These are phyloP conservation scores for Amiota minor DNA, from an alignment of 2,888 invertebrate genomes.

Conservation along the genomic window DNA sequence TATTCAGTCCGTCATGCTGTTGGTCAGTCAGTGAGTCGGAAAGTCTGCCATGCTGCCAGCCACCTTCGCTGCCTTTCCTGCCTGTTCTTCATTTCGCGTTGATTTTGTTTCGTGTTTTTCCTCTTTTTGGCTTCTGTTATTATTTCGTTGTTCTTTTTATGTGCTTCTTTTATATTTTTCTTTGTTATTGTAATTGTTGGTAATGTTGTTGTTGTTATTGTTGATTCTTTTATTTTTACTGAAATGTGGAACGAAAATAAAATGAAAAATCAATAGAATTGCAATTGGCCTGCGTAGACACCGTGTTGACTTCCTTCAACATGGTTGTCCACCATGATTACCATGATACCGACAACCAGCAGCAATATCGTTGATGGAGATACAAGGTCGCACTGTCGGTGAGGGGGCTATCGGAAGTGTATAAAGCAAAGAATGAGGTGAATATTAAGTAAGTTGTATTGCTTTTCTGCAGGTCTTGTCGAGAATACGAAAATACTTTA, in stretches of 20 bases:
- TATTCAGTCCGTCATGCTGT: too few species aligned
- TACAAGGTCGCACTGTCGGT: neutral
- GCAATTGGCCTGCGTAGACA: slow-evolving; percentile 54
- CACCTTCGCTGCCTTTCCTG: slow-evolving; percentile 29
- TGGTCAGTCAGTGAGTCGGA: too few species aligned
- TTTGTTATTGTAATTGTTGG: slow-evolving; percentile 42
- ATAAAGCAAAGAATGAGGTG: slow-evolving; percentile 47
- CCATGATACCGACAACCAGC: too few species aligned
- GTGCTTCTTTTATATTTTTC: slow-evolving; percentile 7
- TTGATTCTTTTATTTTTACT: slow-evolving; percentile 1
- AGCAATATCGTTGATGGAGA: too few species aligned
- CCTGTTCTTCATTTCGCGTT: neutral
- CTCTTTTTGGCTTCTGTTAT: slow-evolving; percentile 21
- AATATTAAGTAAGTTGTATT: slow-evolving; percentile 54
- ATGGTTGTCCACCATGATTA: neutral
- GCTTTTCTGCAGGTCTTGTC: slow-evolving; percentile 27
- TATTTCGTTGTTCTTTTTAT: slow-evolving; percentile 6
- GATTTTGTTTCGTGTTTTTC: slow-evolving; percentile 35
- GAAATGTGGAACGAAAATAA: slow-evolving; percentile 41
- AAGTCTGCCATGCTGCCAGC: neutral
- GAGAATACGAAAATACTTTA: slow-evolving; percentile 48
- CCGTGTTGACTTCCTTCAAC: neutral
- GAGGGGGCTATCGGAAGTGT: slow-evolving; percentile 14
- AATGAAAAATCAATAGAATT: slow-evolving; percentile 63
- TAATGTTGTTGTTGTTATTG: neutral